Evolutionary conservation across 2,113 vertebrate genomes (phyloP), one percentile per base, ranked within the genome.

Genomic region (Proteles cristata): DNA sequence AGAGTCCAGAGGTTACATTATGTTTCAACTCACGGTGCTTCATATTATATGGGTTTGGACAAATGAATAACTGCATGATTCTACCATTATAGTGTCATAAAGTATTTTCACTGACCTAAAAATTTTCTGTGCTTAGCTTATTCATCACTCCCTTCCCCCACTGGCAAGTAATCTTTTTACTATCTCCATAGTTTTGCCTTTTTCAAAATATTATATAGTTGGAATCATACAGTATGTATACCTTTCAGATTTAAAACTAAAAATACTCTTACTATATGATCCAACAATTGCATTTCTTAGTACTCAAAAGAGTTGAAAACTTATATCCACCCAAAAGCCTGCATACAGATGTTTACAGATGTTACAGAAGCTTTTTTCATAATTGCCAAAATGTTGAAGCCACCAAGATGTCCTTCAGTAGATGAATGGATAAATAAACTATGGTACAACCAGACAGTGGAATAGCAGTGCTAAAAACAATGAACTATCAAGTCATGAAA

Each of bases 321-420:
- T 23, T 95, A 88, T 7, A 17, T 74, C 21, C 19, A 66, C 11
- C 53, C 26, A 58, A 90, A 86, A 77, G n/a, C 11, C 19, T 82
- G 21, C 9, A 45, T 68, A 45, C 0, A 2, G 10, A 63, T 86
- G 10, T 50, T 91, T 55, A 90, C n/a, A 90, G 69, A 84, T 53
- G n/a, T 91, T 45, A 90, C n/a, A 90, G 69, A 84, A 58, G n/a
- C 48, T 77, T 76, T n/a, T 71, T 80, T 80, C 33, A 43, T 92
- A 71, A 74, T 55, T 43, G 21, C 33, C 55, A 88, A 82, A 45
- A 85, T 15, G 26, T 76, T 68, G 31, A 95, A 21, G 48, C 61
- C 61, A 77, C 61, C 28, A 68, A 85, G 33, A 58, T 90, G 39
- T 53, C 61, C 35, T 55, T 85, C 4, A 66, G 8, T 77, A 83